A percentile compares a stretch with the other conserved stretches of the same genome.
These are phyloP conservation scores for Leptinotarsa texana DNA, from an alignment of 1,140 invertebrate genomes.

Conservation along the genomic window DNA sequence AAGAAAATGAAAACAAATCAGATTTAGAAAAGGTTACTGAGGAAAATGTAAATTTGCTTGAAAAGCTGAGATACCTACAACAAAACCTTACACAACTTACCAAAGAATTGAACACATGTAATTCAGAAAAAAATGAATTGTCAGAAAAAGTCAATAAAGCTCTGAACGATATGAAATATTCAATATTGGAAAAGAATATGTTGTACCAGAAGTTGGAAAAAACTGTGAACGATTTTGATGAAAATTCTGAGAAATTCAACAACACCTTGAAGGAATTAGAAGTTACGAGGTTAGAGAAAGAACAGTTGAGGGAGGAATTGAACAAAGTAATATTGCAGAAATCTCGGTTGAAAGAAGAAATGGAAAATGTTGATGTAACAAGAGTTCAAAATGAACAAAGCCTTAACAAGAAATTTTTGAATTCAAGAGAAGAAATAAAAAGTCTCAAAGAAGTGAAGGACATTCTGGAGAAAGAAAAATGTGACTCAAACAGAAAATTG, in stretches of 20 bases:
- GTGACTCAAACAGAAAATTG: constrained; percentile 6
- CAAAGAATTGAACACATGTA: background rate
- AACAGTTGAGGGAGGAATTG: background rate
- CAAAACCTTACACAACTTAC: background rate
- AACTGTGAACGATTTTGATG: background rate
- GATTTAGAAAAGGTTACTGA: background rate
- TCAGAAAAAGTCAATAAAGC: background rate
- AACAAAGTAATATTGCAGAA: background rate
- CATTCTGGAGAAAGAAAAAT: too few species aligned
- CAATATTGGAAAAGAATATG: constrained; percentile 1
- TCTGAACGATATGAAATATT: background rate
- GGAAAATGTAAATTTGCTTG: background rate
- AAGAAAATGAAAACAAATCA: background rate
- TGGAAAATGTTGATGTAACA: background rate
- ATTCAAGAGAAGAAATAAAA: background rate
- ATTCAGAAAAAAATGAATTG: background rate
- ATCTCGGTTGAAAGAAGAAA: background rate
- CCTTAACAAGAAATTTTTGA: background rate
- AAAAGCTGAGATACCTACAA: background rate
- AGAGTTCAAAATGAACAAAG: background rate
- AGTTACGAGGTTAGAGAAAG: background rate
- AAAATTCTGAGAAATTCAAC: background rate
- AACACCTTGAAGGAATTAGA: background rate
- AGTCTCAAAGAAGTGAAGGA: too few species aligned
- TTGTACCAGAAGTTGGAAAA: background rate